These are phyloP conservation scores for Drosophila melanica DNA, from an alignment of 1,140 invertebrate genomes.

Conservation along the genomic window DNA sequence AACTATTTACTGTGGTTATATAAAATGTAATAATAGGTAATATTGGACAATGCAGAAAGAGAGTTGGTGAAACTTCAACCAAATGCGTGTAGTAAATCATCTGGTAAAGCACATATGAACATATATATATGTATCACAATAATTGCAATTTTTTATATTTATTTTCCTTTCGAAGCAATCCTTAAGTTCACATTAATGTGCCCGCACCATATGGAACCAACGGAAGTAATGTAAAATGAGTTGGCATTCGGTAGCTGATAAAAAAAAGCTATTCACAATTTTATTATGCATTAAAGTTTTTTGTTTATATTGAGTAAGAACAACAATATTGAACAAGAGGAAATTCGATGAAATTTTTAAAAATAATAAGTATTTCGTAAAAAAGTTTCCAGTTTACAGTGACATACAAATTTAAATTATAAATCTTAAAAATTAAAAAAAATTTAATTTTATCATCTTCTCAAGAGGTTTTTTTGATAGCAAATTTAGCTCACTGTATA, in stretches of 20 bases:
- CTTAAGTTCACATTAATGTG: conserved; percentile 3
- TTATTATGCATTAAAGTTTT: conserved; percentile 3
- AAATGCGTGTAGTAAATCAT: not conserved
- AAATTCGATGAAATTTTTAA: too few species aligned
- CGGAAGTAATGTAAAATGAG: conserved; percentile 10
- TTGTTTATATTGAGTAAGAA: too few species aligned
- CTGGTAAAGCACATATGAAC: not conserved
- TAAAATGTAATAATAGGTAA: conserved; percentile 22
- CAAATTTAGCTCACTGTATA: too few species aligned
- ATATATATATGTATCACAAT: not conserved
- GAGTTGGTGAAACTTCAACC: not conserved
- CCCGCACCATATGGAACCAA: not conserved
- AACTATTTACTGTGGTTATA: conserved; percentile 44
- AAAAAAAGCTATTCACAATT: conserved; percentile 15
- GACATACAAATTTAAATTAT: too few species aligned
- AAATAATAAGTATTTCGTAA: too few species aligned
- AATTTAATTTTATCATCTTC: too few species aligned
- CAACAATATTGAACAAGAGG: too few species aligned
- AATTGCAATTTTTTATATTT: not conserved
- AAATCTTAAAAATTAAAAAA: too few species aligned
- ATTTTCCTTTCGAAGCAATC: conserved; percentile 1
- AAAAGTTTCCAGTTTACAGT: too few species aligned
- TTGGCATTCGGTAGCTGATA: not conserved
- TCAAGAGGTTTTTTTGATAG: too few species aligned
- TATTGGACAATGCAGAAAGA: not conserved